phyloP scores from a whole-genome alignment of 2,888 invertebrate genomes.

The Silvanus unidentatus region DNA sequence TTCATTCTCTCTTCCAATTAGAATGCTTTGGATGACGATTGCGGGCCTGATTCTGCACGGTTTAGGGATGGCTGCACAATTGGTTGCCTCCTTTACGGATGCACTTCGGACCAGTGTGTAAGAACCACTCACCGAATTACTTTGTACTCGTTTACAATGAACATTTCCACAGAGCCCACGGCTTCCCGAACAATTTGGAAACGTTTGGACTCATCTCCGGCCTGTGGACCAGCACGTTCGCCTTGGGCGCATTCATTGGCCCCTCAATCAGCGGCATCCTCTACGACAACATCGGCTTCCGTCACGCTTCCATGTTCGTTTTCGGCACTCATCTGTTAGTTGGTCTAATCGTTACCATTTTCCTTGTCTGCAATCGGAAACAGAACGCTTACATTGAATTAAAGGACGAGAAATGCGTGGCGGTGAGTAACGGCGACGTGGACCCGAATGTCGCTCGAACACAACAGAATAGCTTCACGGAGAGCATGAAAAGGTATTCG shows the following conservation, averaged over 20 bases:
- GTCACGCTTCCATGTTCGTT: constrained; percentile 65
- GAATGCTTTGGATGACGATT: constrained; percentile 62
- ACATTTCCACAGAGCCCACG: constrained; percentile 53
- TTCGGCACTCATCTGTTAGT: constrained; percentile 59
- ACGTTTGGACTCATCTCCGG: constrained; percentile 88
- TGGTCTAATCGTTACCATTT: constrained; percentile 48
- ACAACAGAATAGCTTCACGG: constrained; percentile 34
- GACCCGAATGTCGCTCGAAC: constrained; percentile 35
- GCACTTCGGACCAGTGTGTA: constrained; percentile 76
- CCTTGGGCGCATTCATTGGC: constrained; percentile 80
- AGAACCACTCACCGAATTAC: constrained; percentile 41
- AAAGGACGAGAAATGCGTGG: constrained; percentile 48
- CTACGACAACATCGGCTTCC: constrained; percentile 67
- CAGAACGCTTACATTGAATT: constrained; percentile 40
- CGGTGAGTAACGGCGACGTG: constrained; percentile 47
- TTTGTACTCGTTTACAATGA: background rate
- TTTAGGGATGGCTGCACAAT: constrained; percentile 74
- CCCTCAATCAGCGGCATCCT: constrained; percentile 71
- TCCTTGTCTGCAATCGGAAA: constrained; percentile 41
- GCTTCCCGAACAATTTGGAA: constrained; percentile 77
- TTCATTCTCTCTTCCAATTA: constrained; percentile 31
- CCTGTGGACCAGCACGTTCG: constrained; percentile 85
- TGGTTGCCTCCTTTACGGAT: constrained; percentile 82
- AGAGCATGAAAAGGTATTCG: constrained; percentile 39
- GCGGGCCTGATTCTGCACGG: constrained; percentile 72